Evolutionary conservation across 2,113 vertebrate genomes (phyloP).

Genomic region (Ibidorhyncha struthersii): DNA sequence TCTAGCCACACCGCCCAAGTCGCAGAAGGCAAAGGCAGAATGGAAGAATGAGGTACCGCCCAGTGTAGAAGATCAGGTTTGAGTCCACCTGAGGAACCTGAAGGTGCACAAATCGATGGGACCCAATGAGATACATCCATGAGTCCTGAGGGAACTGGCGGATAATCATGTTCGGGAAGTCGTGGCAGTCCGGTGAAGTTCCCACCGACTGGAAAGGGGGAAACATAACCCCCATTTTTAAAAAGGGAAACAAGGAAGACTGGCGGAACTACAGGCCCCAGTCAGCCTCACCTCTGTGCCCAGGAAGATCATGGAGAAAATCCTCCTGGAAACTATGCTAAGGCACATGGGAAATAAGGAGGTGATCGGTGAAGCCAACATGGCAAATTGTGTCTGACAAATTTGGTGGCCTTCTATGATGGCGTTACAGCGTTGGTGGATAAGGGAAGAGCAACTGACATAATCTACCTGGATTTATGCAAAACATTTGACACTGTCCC

Average conservation of each 20-base stretch:
- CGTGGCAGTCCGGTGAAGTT: not conserved
- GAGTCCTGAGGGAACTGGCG: not conserved
- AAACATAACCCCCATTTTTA: not conserved
- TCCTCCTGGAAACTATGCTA: not conserved
- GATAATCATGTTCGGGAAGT: not conserved
- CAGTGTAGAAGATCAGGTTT: not conserved
- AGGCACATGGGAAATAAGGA: not conserved
- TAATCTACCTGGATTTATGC: not conserved
- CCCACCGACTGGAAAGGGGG: not conserved
- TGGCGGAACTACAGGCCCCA: not conserved
- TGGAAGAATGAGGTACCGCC: not conserved
- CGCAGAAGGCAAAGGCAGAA: not conserved
- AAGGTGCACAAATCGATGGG: not conserved
- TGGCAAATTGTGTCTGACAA: not conserved
- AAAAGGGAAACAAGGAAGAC: not conserved
- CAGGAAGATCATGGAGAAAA: not conserved
- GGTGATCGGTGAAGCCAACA: not conserved
- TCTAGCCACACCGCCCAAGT: not conserved
- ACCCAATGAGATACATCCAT: not conserved
- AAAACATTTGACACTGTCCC: not conserved
- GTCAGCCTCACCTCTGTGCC: not conserved
- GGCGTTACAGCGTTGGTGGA: not conserved
- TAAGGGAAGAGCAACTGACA: not conserved
- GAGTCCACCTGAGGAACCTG: not conserved
- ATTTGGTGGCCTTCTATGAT: not conserved